phyloP scores from a whole-genome alignment of 2,888 invertebrate species.

The Cylindroiulus punctatus region DNA sequence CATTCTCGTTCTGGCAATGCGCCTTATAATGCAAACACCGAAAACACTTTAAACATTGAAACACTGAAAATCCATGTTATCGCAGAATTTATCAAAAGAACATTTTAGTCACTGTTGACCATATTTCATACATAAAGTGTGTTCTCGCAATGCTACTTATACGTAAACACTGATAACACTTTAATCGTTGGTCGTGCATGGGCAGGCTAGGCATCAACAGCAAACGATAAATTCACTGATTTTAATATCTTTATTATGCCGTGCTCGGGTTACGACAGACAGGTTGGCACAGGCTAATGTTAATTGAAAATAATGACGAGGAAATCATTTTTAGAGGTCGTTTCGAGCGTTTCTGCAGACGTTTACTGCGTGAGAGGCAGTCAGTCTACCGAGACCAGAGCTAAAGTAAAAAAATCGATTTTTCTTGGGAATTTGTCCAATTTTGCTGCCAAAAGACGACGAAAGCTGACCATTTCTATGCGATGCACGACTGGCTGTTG shows the following conservation, averaged over 20 bases:
- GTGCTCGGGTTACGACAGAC: background rate
- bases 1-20: no score
- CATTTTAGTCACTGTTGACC: no score
- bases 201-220: background rate
- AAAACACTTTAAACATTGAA: no score
- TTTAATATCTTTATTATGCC: background rate
- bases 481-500: constrained; percentile 3
- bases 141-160: no score
- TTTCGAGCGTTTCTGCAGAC: background rate
- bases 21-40: no score
- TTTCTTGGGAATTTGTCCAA: constrained; percentile 16
- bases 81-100: no score
- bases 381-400: background rate
- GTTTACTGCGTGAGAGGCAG: background rate
- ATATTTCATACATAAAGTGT: no score
- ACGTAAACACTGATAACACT: no score
- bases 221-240: constrained; percentile 7
- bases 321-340: constrained; percentile 29
- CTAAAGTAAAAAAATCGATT: background rate
- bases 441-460: background rate
- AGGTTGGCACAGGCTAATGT: background rate
- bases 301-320: constrained; percentile 23
- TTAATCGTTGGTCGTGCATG: background rate
- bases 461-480: constrained; percentile 16
- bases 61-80: no score